Base-by-base conservation (phyloP, 2,797 vertebrate genomes). In the Lophius americanus region DNA sequence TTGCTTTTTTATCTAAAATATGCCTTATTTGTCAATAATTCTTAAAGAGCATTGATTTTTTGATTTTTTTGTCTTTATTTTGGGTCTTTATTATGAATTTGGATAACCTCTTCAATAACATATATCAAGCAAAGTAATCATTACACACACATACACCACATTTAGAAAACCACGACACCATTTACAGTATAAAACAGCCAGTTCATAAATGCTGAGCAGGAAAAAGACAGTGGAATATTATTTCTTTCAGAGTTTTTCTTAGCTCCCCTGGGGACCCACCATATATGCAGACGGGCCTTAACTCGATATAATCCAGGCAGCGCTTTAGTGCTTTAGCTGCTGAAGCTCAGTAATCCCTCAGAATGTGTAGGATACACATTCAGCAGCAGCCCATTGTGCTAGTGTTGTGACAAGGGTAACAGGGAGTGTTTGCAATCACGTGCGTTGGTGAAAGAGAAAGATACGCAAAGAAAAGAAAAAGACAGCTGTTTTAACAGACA, bases 331-430 rank as follows among this genome's bases (percentile, higher is more conserved):
- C 50, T 86, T 86, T 51, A 68, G 75, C 84, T 73, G 57, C 74
- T 58, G 65, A 64, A 47, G 72, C 62, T 60, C 55, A 0, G 4
- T 90, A 91, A 91, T 90, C 88, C 88, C 41, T 53, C 54, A 87
- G 82, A 89, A 89, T 91, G 87, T 89, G 86, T 50, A 85, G 76
- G 61, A 82, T 55, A 71, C 64, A 82, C 76, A 64, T 33, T 3
- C 55, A 55, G 65, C 77, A 63, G 14, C 53, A 35, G 39, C 43
- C 46, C 43, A 60, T 85, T 87, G 78, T 89, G 38, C 43, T 49
- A 0, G 2, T 83, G 85, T 81, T 85, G 65, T 85, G 54, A 73
- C 60, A 76, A 52, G 14, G 2, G n/a, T 37, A 4, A 47, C 35
- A n/a, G 33, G 60, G 60, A 64, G 80, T 58, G 81, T 79, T 69